A percentile compares a stretch with the other conserved stretches of the same genome.
Conservation (phyloP, 2,113 vertebrate genomes). For the Rhadina sibilatrix region DNA sequence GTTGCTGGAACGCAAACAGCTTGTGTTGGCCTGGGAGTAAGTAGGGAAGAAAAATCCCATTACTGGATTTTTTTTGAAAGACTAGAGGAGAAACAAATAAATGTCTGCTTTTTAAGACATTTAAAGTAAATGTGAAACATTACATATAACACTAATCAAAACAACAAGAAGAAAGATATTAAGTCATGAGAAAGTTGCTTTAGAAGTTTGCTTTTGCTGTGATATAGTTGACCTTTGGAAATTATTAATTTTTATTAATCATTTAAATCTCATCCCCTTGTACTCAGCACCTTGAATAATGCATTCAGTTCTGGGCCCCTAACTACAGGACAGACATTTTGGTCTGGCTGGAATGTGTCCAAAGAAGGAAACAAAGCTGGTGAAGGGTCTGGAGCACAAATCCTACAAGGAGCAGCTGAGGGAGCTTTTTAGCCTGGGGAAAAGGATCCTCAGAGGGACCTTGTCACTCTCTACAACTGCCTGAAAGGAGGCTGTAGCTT, state of each 20-base stretch:
- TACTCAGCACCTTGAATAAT: neutral
- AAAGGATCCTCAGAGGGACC: neutral
- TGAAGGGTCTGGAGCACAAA: neutral
- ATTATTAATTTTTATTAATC: neutral
- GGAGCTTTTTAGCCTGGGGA: no score
- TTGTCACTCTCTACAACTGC: neutral
- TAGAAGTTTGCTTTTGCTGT: neutral
- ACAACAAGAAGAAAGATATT: neutral
- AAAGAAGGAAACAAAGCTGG: neutral
- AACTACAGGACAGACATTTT: neutral
- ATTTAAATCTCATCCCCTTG: neutral
- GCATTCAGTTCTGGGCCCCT: neutral
- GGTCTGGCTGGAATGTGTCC: neutral
- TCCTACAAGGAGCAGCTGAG: neutral
- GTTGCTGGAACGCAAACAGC: conserved; percentile 6
- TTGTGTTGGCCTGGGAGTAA: neutral
- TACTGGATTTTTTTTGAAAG: neutral
- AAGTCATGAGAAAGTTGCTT: neutral
- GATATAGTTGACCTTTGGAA: neutral
- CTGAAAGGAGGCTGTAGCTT: neutral
- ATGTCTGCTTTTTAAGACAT: neutral
- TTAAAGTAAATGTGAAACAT: neutral
- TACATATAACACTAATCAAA: neutral
- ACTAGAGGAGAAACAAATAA: neutral
- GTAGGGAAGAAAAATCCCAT: neutral